Evolutionary conservation across 2,113 vertebrate species (phyloP), one percentile per base, ranked within the genome.

Genomic region (Etia nguti): DNA sequence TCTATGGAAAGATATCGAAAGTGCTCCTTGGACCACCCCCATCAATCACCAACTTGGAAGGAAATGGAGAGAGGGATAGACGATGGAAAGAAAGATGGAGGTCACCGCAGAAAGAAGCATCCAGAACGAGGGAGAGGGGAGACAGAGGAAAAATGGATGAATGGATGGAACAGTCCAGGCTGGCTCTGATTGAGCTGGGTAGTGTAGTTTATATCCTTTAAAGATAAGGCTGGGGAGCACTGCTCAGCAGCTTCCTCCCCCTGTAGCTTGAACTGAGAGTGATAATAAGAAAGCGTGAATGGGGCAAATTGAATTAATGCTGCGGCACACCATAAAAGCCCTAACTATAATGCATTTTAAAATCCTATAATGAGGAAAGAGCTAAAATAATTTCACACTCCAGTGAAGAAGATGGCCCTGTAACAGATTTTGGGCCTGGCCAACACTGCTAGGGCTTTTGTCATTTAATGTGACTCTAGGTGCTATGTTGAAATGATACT

Each of bases 381-480:
- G 95, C 94, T 95, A 92, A 95, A 95, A 96, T 96, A 94, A 96
- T 96, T 96, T 96, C 95, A 96, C 95, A 95, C 94, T 92, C 89
- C 92, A 92, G 81, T 95, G 94, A 93, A 91, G 92, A 94, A 95
- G 94, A 95, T 93, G 95, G 90, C 86, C 89, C 83, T 89, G 85
- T 84, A 89, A 94, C 93, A 95, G 92, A 92, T 94, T 93, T 92
- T 81, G 89, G 95, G 91, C 90, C 90, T 82, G 87, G 90, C 91
- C 87, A 91, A 93, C 92, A 92, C 87, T 57, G 90, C 87, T 82
- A 29, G 80, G 80, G 86, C 87, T 93, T 94, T 92, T 92, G 94
- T 94, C 94, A 91, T 90, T 94, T 92, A 86, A 89, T 85, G 90
- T 86, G 90, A 93, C 89, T 93, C 86, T 88, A 85, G 91, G 92